Evolutionary conservation across 2,888 invertebrate species (phyloP), one percentile per base, ranked within the genome.

Genomic region (Phlogophora meticulosa): DNA sequence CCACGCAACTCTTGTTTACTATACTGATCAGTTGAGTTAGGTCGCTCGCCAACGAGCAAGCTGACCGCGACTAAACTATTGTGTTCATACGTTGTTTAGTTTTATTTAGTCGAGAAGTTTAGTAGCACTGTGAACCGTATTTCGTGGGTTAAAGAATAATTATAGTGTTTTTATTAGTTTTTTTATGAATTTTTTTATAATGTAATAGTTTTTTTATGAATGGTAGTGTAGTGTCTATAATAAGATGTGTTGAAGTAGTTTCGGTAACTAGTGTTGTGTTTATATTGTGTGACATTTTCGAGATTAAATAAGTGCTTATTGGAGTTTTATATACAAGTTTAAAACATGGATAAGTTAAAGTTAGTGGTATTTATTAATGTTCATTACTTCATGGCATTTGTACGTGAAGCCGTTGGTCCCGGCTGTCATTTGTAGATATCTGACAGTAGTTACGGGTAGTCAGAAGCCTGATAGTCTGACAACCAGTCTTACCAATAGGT

Each of bases 1-100:
- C 36, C 24, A 45, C 48, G 52, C 48, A 60, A 20, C 1, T 43
- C 52, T 40, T 72, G 73, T 75, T 75, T 75, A 75, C 78, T 75
- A 72, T 32, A 17, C 17, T 46, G 45, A 11, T 55, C 67, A 75
- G 67, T 78, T 78, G 58, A 17, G 74, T 48, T 34, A 72, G 55
- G 42, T 58, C 74, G 45, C 15, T 62, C 46, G 48, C 9, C 22
- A 24, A 10, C 51, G 15, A 3, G 38, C 57, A 11, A 51, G 17
- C 2, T 20, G 1, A n/a, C 0, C 9, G 46, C 15, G 1, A 17
- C 34, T 42, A 32, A 38, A 72, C 4, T 1, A 1, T 43, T 43
- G 7, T 28, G 48, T 32, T 36, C 7, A 9, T 20, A 70, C 13
- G 10, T n/a, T 1, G 11, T 4, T 1, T 22, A 15, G 38, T 52